phyloP scores from a whole-genome alignment of 2,113 vertebrate genomes.

The Chitala chitala region DNA sequence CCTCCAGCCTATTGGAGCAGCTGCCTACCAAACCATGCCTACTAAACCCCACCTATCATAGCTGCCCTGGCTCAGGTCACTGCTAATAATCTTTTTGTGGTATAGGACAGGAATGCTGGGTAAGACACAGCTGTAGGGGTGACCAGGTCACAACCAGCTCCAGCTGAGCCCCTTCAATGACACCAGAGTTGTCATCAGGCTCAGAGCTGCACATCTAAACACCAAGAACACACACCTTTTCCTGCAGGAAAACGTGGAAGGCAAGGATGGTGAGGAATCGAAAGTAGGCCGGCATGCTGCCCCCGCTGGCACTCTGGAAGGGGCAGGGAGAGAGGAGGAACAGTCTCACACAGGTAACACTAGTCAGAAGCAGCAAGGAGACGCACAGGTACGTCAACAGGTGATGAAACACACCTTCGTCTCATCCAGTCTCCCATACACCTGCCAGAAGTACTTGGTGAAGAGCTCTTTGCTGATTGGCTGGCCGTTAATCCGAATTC shows the following conservation, averaged over 20 bases:
- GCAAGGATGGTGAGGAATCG: slow-evolving; percentile 95
- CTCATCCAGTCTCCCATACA: slow-evolving; percentile 78
- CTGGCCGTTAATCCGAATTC: slow-evolving; percentile 87
- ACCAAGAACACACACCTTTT: slow-evolving; percentile 69
- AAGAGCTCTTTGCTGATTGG: slow-evolving; percentile 86
- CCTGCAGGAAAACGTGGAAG: slow-evolving; percentile 88
- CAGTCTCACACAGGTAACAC: background rate
- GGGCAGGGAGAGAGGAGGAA: background rate
- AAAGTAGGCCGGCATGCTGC: slow-evolving; percentile 84
- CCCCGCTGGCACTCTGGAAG: slow-evolving; percentile 54
- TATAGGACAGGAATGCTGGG: background rate
- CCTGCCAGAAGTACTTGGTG: slow-evolving; percentile 89
- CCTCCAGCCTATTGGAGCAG: too few species aligned
- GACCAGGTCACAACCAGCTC: too few species aligned
- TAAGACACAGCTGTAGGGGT: background rate
- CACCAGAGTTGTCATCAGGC: background rate
- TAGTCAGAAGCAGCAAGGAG: background rate
- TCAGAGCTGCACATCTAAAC: background rate
- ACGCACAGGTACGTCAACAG: background rate
- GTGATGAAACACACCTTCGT: slow-evolving; percentile 67
- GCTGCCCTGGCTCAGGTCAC: background rate
- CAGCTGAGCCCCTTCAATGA: too few species aligned
- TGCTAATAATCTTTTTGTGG: background rate
- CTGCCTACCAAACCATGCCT: too few species aligned
- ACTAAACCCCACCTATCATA: too few species aligned